Conservation (phyloP, 2,888 invertebrate genomes). For the Zeuzera pyrina region DNA sequence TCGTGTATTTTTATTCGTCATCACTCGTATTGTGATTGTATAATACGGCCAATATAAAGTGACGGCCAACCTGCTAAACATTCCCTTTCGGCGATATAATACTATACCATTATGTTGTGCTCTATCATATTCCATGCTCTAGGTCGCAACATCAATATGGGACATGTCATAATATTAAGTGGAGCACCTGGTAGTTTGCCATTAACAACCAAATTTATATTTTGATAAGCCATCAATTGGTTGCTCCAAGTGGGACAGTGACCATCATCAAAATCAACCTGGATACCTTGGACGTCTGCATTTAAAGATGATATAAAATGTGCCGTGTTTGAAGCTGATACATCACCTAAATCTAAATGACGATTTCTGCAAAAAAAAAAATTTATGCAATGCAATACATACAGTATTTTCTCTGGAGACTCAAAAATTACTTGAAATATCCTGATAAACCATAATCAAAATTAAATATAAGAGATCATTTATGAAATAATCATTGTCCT, state of each 20-base stretch:
- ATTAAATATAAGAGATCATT: too few relatives aligned
- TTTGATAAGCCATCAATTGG: slow-evolving; percentile 75
- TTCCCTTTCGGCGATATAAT: too few relatives aligned
- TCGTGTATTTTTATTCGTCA: not conserved
- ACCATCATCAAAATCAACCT: slow-evolving; percentile 81
- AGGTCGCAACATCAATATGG: slow-evolving; percentile 78
- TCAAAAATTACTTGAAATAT: too few relatives aligned
- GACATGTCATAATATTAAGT: slow-evolving; percentile 61
- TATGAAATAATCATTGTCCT: too few relatives aligned
- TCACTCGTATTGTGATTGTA: not conserved
- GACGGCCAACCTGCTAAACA: too few relatives aligned
- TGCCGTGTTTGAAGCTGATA: slow-evolving; percentile 72
- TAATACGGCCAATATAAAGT: too few relatives aligned
- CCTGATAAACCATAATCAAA: too few relatives aligned
- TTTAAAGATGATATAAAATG: slow-evolving; percentile 72
- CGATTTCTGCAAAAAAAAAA: slow-evolving; percentile 56
- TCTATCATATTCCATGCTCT: slow-evolving; percentile 84
- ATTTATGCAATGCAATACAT: not conserved
- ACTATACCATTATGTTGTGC: slow-evolving; percentile 72
- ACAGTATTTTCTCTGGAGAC: too few relatives aligned
- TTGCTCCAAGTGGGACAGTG: slow-evolving; percentile 82
- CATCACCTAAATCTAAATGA: slow-evolving; percentile 77
- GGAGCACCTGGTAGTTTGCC: slow-evolving; percentile 66
- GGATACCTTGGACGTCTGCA: slow-evolving; percentile 73
- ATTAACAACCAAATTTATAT: slow-evolving; percentile 71